Conservation (phyloP, 2,888 invertebrate species). For the Xylocampa areola region DNA sequence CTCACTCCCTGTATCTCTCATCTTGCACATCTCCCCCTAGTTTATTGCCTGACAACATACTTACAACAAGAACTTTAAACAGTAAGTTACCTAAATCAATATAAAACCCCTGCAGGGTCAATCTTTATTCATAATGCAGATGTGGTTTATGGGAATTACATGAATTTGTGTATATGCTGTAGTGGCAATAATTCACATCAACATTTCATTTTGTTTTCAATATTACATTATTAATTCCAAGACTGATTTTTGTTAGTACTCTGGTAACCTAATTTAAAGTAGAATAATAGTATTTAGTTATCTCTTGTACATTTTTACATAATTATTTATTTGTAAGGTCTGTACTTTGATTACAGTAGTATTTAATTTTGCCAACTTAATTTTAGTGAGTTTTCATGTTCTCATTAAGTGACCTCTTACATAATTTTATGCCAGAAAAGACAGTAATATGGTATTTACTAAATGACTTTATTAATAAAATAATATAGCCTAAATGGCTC, state of each 20-base stretch:
- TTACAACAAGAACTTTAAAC: too few relatives aligned
- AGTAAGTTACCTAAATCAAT: too few relatives aligned
- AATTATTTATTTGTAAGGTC: too few relatives aligned
- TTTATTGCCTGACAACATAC: too few relatives aligned
- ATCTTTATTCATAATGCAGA: too few relatives aligned
- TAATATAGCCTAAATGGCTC: slow-evolving; percentile 1
- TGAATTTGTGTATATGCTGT: too few relatives aligned
- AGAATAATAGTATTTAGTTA: slow-evolving; percentile 39
- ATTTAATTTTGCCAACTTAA: slow-evolving; percentile 16
- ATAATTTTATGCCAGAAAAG: slow-evolving; percentile 12
- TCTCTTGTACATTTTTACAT: slow-evolving; percentile 30
- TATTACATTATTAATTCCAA: slow-evolving; percentile 59
- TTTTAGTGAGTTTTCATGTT: slow-evolving; percentile 4
- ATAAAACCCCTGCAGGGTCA: too few relatives aligned
- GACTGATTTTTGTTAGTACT: slow-evolving; percentile 71
- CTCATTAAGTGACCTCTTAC: slow-evolving; percentile 7
- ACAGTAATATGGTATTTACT: slow-evolving; percentile 9
- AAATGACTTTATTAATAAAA: slow-evolving; percentile 3
- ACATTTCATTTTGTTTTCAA: slow-evolving; percentile 32
- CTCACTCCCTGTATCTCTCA: slow-evolving; percentile 17
- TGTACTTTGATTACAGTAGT: slow-evolving; percentile 17
- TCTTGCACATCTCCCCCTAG: too few relatives aligned
- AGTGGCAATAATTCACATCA: slow-evolving; percentile 25
- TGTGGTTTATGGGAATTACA: too few relatives aligned
- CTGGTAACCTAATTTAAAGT: slow-evolving; percentile 50